A percentile compares a stretch with the other conserved stretches of the same genome.
Conservation (phyloP, 2,797 vertebrate species). For the Champsocephalus gunnari region DNA sequence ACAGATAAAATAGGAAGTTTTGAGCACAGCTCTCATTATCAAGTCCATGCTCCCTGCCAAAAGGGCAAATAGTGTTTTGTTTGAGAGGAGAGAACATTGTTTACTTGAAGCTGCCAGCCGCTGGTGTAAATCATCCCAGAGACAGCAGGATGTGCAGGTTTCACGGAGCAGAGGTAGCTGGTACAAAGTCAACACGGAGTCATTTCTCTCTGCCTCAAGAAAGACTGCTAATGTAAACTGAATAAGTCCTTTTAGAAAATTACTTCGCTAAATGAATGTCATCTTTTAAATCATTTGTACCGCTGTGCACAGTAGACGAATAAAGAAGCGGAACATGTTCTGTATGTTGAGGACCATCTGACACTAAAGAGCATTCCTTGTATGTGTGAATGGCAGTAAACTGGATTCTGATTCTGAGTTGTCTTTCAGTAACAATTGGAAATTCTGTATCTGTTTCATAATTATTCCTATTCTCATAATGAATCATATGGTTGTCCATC, state of each 20-base stretch:
- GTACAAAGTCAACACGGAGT: neutral
- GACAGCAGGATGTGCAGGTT: conserved; percentile 3
- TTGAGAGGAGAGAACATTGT: conserved; percentile 33
- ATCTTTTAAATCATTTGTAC: no score
- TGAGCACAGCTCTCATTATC: conserved; percentile 50
- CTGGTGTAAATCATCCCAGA: conserved; percentile 35
- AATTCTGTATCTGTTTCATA: no score
- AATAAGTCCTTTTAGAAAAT: neutral
- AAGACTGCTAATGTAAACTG: neutral
- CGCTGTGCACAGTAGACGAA: no score
- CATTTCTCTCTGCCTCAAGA: neutral
- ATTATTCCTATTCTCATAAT: neutral
- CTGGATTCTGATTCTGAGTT: no score
- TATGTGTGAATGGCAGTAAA: no score
- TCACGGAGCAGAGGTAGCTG: neutral
- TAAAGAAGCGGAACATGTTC: neutral
- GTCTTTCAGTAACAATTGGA: no score
- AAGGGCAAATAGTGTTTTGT: conserved; percentile 55
- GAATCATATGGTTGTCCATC: neutral
- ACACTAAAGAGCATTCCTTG: no score
- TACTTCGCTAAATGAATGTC: neutral
- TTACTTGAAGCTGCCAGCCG: conserved; percentile 52
- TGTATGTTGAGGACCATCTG: no score
- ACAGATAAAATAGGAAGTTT: conserved; percentile 62
- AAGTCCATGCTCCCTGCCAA: conserved; percentile 24